Base-by-base conservation (phyloP, 1,140 invertebrate species). In the Halesus radiatus region DNA sequence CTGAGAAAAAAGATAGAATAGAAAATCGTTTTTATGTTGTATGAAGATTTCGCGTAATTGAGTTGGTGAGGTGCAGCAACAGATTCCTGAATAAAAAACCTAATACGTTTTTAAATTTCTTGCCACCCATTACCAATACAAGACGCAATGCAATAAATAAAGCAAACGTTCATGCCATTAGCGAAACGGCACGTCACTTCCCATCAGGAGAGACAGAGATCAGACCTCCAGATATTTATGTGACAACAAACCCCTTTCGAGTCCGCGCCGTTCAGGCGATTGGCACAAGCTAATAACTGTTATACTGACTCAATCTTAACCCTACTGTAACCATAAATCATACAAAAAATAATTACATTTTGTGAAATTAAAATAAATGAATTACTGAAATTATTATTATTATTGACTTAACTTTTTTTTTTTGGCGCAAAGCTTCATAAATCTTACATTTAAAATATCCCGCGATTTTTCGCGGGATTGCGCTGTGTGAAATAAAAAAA, bases 141-240 rank as follows among this genome's bases (percentile, higher is more conserved):
- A 68, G 26, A 68, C 26, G 64, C 20, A 29, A 15, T 22, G 64
- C 64, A 29, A 29, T 29, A 68, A 32, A 68, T 45, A 68, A 22
- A n/a, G 26, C 29, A 68, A 68, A 45, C 8, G 64, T 37, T 29
- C 64, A 29, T 16, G 52, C 72, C 72, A 75, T 75, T 75, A 75
- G 72, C 52, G 72, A 75, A 29, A 54, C 45, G 23, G 72, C 72
- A 22, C 26, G 72, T 75, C 72, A 75, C 50, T 26, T 29, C 72
- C 45, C 72, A 75, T 75, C 72, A 58, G 52, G 26, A 18, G 16
- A 18, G 50, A 52, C 72, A 32, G 53, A 26, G 37, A 75, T 75
- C 72, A 75, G 54, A 20, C 72, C 22, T 10, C 4, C 22, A 20
- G 22, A 26, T 75, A 58, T 75, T 75, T 75, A 75, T 75, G 23